Percentiles rank a stretch among this genome's conserved stretches.
Conservation (phyloP, 2,888 invertebrate species). For the Conistra vaccinii region DNA sequence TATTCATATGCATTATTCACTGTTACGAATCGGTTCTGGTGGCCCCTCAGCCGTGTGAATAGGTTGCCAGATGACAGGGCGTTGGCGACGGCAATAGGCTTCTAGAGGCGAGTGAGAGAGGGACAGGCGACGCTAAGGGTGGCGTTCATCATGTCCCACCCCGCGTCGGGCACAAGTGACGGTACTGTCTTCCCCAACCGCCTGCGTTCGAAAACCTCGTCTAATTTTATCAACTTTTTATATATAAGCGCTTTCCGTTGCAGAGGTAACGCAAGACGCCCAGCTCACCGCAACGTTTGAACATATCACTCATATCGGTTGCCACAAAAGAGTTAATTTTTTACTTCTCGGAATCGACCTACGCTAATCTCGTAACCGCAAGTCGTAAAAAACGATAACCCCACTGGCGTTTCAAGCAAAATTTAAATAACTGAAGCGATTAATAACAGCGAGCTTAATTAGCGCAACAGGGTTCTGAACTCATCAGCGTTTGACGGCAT, state of each 20-base stretch:
- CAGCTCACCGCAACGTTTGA: conserved; percentile 68
- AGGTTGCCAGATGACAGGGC: conserved; percentile 86
- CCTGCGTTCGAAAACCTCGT: conserved; percentile 84
- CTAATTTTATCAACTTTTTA: conserved; percentile 76
- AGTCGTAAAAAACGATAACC: conserved; percentile 84
- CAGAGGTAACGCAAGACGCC: conserved; percentile 58
- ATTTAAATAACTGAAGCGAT: conserved; percentile 87
- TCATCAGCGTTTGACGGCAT: conserved; percentile 83
- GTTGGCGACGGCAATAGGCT: conserved; percentile 71
- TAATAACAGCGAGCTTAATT: conserved; percentile 86
- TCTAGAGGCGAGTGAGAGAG: conserved; percentile 71
- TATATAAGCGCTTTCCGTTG: conserved; percentile 59
- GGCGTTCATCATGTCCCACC: conserved; percentile 87
- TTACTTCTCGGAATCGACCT: conserved; percentile 85
- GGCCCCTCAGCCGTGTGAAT: conserved; percentile 83
- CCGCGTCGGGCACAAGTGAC: conserved; percentile 88
- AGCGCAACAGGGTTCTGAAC: conserved; percentile 81
- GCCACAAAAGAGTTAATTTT: conserved; percentile 80
- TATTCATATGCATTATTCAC: conserved; percentile 87
- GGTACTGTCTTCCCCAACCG: conserved; percentile 86
- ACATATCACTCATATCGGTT: conserved; percentile 77
- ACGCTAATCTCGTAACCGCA: conserved; percentile 85
- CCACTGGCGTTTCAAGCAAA: conserved; percentile 79
- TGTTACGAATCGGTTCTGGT: conserved; percentile 89
- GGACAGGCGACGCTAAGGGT: conserved; percentile 81